Percentiles rank a stretch among this genome's conserved stretches.
These are phyloP conservation scores for Helarctos malayanus DNA, from an alignment of 2,797 vertebrate species.

Conservation along the genomic window DNA sequence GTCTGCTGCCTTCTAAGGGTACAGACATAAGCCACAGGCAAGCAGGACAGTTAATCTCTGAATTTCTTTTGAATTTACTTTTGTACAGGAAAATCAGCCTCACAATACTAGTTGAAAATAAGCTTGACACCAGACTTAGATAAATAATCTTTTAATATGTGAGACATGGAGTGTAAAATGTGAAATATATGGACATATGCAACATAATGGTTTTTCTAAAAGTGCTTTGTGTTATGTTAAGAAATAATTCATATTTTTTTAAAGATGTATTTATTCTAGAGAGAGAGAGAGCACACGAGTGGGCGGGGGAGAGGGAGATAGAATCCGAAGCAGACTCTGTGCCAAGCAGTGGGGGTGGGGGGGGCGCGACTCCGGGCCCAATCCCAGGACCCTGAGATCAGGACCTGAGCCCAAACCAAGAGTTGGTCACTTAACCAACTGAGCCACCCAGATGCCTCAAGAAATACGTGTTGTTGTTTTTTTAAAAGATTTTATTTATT, in stretches of 20 bases:
- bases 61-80: slow-evolving; percentile 28
- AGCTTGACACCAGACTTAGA: not conserved
- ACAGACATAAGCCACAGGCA: not conserved
- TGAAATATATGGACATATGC: not conserved
- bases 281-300: too few relatives aligned
- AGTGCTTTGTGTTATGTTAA: not conserved
- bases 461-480: too few relatives aligned
- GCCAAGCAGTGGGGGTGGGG: too few relatives aligned
- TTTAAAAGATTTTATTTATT: too few relatives aligned
- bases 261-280: too few relatives aligned
- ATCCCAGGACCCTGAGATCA: too few relatives aligned
- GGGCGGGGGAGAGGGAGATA: too few relatives aligned
- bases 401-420: too few relatives aligned
- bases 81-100: not conserved
- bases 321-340: too few relatives aligned
- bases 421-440: too few relatives aligned
- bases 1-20: not conserved
- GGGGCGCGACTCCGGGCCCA: too few relatives aligned
- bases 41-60: not conserved
- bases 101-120: slow-evolving; percentile 27
- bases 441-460: too few relatives aligned
- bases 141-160: slow-evolving; percentile 38
- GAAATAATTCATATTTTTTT: not conserved
- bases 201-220: not conserved
- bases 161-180: not conserved